Conservation (phyloP, 2,797 vertebrate species). For the Pseudomugil gertrudae region DNA sequence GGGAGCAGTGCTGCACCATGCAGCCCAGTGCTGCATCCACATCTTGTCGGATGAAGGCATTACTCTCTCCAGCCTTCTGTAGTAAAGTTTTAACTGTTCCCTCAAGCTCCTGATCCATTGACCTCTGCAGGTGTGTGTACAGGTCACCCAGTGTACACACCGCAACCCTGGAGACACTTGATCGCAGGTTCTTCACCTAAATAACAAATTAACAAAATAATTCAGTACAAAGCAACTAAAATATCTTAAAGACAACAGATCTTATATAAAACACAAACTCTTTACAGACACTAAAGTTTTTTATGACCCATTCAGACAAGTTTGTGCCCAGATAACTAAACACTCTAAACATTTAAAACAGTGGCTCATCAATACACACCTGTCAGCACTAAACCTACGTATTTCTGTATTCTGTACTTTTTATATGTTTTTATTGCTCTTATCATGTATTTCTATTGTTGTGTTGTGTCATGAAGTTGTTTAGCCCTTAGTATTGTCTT, state of each 20-base stretch:
- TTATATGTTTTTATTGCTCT: too few relatives aligned
- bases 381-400: too few relatives aligned
- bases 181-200: constrained; percentile 96
- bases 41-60: constrained; percentile 93
- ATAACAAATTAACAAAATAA: constrained; percentile 8
- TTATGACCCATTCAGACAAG: background rate
- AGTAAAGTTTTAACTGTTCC: constrained; percentile 88
- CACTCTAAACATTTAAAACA: too few relatives aligned
- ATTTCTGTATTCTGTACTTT: too few relatives aligned
- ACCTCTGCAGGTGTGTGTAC: constrained; percentile 88
- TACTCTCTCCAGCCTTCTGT: constrained; percentile 91
- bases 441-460: too few relatives aligned
- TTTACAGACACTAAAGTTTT: background rate
- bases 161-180: constrained; percentile 91
- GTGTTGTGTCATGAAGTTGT: too few relatives aligned
- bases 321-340: too few relatives aligned
- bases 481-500: too few relatives aligned
- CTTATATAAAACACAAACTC: background rate
- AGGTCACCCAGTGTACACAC: constrained; percentile 90
- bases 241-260: background rate
- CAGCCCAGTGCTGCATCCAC: constrained; percentile 90
- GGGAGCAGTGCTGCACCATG: constrained; percentile 93
- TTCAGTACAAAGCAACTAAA: background rate
- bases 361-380: too few relatives aligned
- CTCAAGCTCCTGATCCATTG: constrained; percentile 96